Percentiles rank a stretch among this genome's conserved stretches.
phyloP scores from a whole-genome alignment of 2,797 vertebrate genomes.

The Cichlasoma orientale region DNA sequence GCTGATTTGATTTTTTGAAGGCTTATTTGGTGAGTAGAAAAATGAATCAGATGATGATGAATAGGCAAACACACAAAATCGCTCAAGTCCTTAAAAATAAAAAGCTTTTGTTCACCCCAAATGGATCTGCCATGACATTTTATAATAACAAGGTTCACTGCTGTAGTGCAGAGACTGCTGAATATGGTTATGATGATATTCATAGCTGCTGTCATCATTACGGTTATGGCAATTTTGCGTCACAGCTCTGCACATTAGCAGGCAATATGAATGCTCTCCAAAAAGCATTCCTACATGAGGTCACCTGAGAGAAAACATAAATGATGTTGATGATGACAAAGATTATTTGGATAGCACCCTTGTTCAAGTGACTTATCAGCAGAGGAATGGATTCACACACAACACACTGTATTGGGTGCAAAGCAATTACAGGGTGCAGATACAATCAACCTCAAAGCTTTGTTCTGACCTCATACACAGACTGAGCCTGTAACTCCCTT shows the following conservation, averaged over 20 bases:
- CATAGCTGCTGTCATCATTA: slow-evolving; percentile 72
- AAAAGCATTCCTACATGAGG: slow-evolving; percentile 51
- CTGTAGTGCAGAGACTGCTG: slow-evolving; percentile 41
- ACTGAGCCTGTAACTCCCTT: slow-evolving; percentile 48
- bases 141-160: slow-evolving; percentile 56
- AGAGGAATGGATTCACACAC: slow-evolving; percentile 62
- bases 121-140: slow-evolving; percentile 59
- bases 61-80: slow-evolving; percentile 37
- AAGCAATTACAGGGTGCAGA: slow-evolving; percentile 68
- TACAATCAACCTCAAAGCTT: slow-evolving; percentile 64
- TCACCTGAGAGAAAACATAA: slow-evolving; percentile 64
- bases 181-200: slow-evolving; percentile 70
- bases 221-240: slow-evolving; percentile 60
- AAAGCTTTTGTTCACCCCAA: slow-evolving; percentile 65
- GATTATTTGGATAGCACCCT: slow-evolving; percentile 62
- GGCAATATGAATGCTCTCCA: slow-evolving; percentile 53
- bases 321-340: slow-evolving; percentile 67
- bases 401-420: slow-evolving; percentile 35
- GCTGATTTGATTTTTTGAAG: slow-evolving; percentile 58
- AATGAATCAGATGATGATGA: slow-evolving; percentile 45
- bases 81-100: slow-evolving; percentile 41
- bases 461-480: slow-evolving; percentile 34
- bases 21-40: slow-evolving; percentile 39
- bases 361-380: slow-evolving; percentile 69
- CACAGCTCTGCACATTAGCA: slow-evolving; percentile 59